Conservation (phyloP, 2,797 vertebrate genomes). For the Ceryle rudis region DNA sequence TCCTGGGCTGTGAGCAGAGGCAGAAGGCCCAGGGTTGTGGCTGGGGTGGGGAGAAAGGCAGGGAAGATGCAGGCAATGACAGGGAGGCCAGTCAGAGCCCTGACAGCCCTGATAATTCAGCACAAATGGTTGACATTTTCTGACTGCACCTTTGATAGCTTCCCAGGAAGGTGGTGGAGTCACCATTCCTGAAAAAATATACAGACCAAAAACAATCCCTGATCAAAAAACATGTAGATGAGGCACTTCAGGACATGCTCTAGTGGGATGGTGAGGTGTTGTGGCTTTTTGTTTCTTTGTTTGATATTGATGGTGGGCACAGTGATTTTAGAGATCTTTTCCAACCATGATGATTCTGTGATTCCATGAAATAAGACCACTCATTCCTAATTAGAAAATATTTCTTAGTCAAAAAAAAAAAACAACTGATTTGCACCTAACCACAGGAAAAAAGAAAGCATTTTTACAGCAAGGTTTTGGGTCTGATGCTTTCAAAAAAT, state of each 20-base stretch:
- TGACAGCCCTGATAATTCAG: background rate
- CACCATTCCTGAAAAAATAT: too few species aligned
- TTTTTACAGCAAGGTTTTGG: accelerated
- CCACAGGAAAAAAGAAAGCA: background rate
- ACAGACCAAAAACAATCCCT: too few species aligned
- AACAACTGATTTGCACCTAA: background rate
- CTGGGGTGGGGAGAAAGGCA: background rate
- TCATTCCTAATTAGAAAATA: background rate
- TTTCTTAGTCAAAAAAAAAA: background rate
- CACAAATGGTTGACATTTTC: background rate
- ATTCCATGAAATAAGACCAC: background rate
- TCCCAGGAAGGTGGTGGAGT: too few species aligned
- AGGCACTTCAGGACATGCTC: too few species aligned
- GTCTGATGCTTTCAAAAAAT: background rate
- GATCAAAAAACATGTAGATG: too few species aligned
- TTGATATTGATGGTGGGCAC: too few species aligned
- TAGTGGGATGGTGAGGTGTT: too few species aligned
- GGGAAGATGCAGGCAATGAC: background rate
- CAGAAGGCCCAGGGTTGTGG: accelerated
- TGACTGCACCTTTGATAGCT: background rate
- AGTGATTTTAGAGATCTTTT: too few species aligned
- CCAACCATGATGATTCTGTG: too few species aligned
- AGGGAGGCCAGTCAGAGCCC: background rate
- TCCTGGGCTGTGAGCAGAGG: accelerated
- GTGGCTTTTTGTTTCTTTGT: too few species aligned